These are phyloP conservation scores for Eublepharis macularius DNA, from an alignment of 2,113 vertebrate species.

Conservation along the genomic window DNA sequence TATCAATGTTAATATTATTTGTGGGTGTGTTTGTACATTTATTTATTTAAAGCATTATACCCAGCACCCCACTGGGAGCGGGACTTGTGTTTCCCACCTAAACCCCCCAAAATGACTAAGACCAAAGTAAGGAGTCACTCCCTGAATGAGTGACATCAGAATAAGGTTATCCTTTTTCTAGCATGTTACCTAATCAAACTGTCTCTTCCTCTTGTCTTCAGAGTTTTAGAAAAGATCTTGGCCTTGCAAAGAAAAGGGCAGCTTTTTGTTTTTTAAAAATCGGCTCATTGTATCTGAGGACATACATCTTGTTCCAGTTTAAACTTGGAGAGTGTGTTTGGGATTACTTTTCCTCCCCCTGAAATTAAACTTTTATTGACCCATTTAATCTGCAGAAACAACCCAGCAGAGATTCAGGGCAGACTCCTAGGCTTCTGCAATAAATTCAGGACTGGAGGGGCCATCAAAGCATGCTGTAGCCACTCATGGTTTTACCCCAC, in stretches of 20 bases:
- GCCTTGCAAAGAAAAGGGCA: not conserved
- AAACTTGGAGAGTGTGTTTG: not conserved
- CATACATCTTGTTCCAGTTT: not conserved
- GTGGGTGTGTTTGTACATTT: too few relatives aligned
- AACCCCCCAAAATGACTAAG: not conserved
- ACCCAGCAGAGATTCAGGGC: not conserved
- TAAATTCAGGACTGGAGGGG: not conserved
- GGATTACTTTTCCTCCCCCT: not conserved
- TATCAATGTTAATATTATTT: too few relatives aligned
- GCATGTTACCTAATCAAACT: not conserved
- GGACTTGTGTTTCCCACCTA: not conserved
- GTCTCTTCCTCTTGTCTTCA: not conserved
- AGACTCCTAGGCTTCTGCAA: not conserved
- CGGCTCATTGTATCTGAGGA: not conserved
- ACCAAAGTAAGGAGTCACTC: not conserved
- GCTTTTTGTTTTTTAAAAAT: not conserved
- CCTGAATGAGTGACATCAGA: not conserved
- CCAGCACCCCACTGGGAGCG: not conserved
- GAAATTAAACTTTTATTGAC: not conserved
- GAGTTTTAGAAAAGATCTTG: not conserved
- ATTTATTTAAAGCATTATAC: not conserved
- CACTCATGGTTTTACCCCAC: not conserved
- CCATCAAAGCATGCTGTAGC: not conserved
- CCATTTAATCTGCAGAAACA: constrained; percentile 11
- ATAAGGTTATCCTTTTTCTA: not conserved